Conservation (phyloP, 2,888 invertebrate genomes). For the Drosophila anomelani region DNA sequence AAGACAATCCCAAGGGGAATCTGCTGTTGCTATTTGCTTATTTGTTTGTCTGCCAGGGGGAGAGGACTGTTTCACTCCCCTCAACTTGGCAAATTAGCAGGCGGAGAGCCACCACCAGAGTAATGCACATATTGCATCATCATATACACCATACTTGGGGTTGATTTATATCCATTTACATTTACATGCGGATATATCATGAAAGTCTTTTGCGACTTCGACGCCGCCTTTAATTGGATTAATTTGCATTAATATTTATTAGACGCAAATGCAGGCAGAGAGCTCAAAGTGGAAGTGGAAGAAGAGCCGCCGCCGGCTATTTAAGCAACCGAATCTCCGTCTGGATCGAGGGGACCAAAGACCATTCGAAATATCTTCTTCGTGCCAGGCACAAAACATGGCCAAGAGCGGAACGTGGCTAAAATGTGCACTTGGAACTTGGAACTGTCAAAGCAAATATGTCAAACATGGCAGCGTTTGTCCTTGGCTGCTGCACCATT, state of each 20-base stretch:
- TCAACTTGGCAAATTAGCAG: slow-evolving; percentile 72
- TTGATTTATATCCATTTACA: slow-evolving; percentile 43
- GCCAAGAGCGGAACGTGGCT: slow-evolving; percentile 69
- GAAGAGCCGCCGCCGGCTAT: slow-evolving; percentile 56
- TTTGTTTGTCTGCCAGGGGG: slow-evolving; percentile 45
- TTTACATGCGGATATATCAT: slow-evolving; percentile 59
- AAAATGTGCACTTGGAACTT: slow-evolving; percentile 78
- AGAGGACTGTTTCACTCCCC: slow-evolving; percentile 46
- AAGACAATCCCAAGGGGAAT: slow-evolving; percentile 74
- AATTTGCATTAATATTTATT: slow-evolving; percentile 79
- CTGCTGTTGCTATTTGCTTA: slow-evolving; percentile 43
- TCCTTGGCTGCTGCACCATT: slow-evolving; percentile 43
- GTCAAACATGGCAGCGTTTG: slow-evolving; percentile 78
- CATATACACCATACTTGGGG: slow-evolving; percentile 28
- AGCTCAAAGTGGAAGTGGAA: slow-evolving; percentile 31
- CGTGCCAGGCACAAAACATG: slow-evolving; percentile 50
- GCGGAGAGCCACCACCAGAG: slow-evolving; percentile 63
- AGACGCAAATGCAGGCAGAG: slow-evolving; percentile 69
- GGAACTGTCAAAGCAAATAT: slow-evolving; percentile 79
- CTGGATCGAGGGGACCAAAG: slow-evolving; percentile 9
- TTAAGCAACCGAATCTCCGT: slow-evolving; percentile 56
- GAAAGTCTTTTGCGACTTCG: slow-evolving; percentile 78
- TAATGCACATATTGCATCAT: slow-evolving; percentile 44
- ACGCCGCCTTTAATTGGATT: slow-evolving; percentile 76
- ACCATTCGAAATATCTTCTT: slow-evolving; percentile 50